phyloP scores from a whole-genome alignment of 1,140 invertebrate genomes.

The Conus ventricosus region DNA sequence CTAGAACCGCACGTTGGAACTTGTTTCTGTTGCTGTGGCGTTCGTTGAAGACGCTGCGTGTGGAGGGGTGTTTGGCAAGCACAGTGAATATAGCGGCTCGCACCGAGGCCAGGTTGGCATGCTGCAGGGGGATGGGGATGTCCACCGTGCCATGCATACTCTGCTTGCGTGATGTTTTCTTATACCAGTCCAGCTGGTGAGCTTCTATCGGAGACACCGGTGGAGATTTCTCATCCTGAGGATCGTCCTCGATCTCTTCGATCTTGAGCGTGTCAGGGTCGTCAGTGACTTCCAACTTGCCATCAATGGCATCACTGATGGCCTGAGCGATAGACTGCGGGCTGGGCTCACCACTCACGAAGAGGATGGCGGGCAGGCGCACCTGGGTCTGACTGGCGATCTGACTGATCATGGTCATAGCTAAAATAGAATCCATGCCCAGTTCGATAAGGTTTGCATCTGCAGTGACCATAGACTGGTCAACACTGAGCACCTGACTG shows the following conservation, averaged over 20 bases:
- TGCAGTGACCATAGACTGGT: constrained; percentile 27
- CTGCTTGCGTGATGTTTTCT: constrained; percentile 31
- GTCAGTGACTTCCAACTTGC: constrained; percentile 24
- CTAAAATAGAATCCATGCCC: constrained; percentile 50
- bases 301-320: constrained; percentile 34
- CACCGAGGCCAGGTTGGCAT: constrained; percentile 19
- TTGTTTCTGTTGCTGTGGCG: not conserved
- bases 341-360: constrained; percentile 38
- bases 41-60: constrained; percentile 32
- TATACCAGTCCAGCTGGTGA: constrained; percentile 39
- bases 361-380: constrained; percentile 34
- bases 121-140: constrained; percentile 25
- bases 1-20: constrained; percentile 2
- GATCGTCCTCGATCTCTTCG: constrained; percentile 24
- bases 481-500: constrained; percentile 40
- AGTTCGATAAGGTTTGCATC: constrained; percentile 43
- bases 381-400: constrained; percentile 39
- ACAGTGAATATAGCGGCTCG: constrained; percentile 25
- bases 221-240: not conserved
- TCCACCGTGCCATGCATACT: constrained; percentile 41
- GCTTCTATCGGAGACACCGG: constrained; percentile 35
- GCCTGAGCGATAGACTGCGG: constrained; percentile 28
- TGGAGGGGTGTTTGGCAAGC: constrained; percentile 24
- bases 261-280: constrained; percentile 24
- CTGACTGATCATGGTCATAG: constrained; percentile 50